phyloP scores from a whole-genome alignment of 2,888 invertebrate species.

The Tyria jacobaeae region DNA sequence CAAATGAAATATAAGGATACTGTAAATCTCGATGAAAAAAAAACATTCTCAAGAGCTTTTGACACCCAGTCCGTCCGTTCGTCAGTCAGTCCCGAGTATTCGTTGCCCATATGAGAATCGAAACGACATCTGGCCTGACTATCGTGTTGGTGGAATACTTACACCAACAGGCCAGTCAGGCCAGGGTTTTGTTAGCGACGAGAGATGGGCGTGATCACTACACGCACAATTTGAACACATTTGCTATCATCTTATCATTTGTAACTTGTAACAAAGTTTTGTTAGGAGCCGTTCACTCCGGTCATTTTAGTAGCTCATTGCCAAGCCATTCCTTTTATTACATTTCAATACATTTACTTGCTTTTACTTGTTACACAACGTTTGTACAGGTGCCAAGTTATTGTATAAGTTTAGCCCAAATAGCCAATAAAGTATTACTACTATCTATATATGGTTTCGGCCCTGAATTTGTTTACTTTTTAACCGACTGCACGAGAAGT shows the following conservation, averaged over 20 bases:
- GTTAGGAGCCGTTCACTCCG: conserved; percentile 5
- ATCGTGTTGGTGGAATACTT: too few relatives aligned
- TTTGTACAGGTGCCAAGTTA: conserved; percentile 33
- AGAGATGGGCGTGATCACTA: neutral
- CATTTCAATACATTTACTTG: conserved; percentile 29
- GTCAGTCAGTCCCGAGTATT: too few relatives aligned
- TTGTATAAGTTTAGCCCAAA: conserved; percentile 6
- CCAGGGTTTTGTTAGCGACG: too few relatives aligned
- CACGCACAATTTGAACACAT: neutral
- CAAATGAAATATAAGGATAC: too few relatives aligned
- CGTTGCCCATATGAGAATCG: too few relatives aligned
- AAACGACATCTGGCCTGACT: too few relatives aligned
- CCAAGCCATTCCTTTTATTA: conserved; percentile 34
- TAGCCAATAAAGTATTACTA: conserved; percentile 1
- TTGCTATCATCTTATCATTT: neutral
- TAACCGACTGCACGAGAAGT: too few relatives aligned
- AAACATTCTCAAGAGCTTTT: too few relatives aligned
- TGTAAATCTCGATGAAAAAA: too few relatives aligned
- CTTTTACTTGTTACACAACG: conserved; percentile 44
- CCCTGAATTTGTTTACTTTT: conserved; percentile 5
- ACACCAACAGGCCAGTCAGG: too few relatives aligned
- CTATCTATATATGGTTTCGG: neutral
- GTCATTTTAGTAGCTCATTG: conserved; percentile 18
- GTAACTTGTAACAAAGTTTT: neutral
- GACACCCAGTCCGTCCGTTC: too few relatives aligned